Conservation (phyloP, 1,140 invertebrate species). For the Aphelinus atriplicis region DNA sequence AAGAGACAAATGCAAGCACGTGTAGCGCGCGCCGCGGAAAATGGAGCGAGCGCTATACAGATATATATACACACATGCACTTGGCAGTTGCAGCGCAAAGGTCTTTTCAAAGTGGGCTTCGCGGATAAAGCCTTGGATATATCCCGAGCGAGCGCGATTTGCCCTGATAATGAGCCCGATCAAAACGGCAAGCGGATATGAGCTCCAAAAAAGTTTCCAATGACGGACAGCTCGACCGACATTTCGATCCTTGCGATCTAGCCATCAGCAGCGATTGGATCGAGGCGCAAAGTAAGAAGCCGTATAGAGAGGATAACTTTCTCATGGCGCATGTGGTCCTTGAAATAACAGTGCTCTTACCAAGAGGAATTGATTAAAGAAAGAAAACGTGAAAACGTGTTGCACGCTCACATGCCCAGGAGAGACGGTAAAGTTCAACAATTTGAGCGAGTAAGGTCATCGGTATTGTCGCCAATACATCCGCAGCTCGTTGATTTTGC, state of each 20-base stretch:
- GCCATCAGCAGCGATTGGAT: too few relatives aligned
- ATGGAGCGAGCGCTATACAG: constrained; percentile 4
- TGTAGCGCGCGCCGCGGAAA: neutral
- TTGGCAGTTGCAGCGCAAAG: neutral
- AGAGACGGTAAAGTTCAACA: too few relatives aligned
- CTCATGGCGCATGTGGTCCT: too few relatives aligned
- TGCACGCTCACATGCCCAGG: too few relatives aligned
- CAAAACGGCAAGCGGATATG: neutral
- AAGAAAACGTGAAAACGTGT: too few relatives aligned
- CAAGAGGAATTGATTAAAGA: too few relatives aligned
- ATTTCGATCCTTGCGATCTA: neutral
- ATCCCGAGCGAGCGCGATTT: constrained; percentile 3
- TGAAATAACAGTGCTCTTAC: too few relatives aligned
- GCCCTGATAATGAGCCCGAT: constrained; percentile 31
- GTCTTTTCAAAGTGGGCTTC: constrained; percentile 15
- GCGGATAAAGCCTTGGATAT: constrained; percentile 8
- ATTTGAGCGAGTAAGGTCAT: too few relatives aligned
- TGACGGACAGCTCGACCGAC: constrained; percentile 12
- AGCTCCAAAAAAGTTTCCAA: constrained; percentile 14
- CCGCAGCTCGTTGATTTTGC: too few relatives aligned
- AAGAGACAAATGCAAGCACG: neutral
- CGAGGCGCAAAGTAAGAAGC: too few relatives aligned
- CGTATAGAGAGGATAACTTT: too few relatives aligned
- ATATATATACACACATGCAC: neutral
- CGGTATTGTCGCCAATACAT: too few relatives aligned